These are phyloP conservation scores for Brenthis hecate DNA, from an alignment of 2,888 invertebrate genomes.

Conservation along the genomic window DNA sequence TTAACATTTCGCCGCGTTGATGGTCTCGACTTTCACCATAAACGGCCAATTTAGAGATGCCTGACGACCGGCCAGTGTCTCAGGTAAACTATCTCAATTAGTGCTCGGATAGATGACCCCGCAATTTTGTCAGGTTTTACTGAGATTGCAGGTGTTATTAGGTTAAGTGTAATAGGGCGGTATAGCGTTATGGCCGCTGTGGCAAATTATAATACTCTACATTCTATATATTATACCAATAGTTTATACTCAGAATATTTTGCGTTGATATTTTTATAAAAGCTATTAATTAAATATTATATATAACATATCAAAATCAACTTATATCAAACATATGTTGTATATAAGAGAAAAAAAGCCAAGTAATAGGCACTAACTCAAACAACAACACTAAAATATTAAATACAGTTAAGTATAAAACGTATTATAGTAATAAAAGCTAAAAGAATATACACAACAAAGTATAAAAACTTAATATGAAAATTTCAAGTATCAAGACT, in stretches of 20 bases:
- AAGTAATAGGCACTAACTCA: no score
- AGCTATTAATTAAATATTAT: no score
- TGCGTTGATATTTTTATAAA: no score
- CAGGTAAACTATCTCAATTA: conserved; percentile 80
- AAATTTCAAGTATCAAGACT: conserved; percentile 44
- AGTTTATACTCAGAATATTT: not conserved
- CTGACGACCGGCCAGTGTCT: conserved; percentile 73
- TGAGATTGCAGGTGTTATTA: conserved; percentile 65
- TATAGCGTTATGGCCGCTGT: conserved; percentile 49
- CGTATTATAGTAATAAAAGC: not conserved
- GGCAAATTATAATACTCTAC: conserved; percentile 51
- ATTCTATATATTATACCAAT: conserved; percentile 21
- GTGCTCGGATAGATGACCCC: conserved; percentile 76
- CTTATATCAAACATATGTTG: no score
- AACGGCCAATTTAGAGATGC: conserved; percentile 76
- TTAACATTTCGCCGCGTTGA: conserved; percentile 73
- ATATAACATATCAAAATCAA: no score
- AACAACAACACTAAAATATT: not conserved
- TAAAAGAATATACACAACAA: not conserved
- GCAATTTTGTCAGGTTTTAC: conserved; percentile 71
- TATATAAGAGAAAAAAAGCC: no score
- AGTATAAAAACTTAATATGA: not conserved
- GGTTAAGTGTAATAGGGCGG: conserved; percentile 65
- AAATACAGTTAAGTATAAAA: not conserved
- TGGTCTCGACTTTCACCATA: conserved; percentile 77